phyloP scores from a whole-genome alignment of 1,140 invertebrate genomes.

The Conus betulinus region DNA sequence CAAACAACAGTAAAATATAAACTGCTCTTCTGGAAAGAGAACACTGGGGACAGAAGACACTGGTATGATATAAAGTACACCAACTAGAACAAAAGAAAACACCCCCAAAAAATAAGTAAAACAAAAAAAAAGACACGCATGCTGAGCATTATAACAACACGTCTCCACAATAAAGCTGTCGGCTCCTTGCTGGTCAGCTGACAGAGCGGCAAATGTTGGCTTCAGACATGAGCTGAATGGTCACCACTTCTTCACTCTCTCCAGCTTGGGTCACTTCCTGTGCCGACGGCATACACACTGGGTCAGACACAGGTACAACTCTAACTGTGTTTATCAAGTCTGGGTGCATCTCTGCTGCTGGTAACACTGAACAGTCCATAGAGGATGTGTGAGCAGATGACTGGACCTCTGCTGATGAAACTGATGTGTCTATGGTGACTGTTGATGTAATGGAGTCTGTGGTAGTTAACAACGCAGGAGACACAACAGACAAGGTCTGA shows the following conservation, averaged over 20 bases:
- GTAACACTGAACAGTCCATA: not conserved
- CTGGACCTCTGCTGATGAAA: not conserved
- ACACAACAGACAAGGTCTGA: not conserved
- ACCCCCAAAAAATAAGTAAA: not conserved
- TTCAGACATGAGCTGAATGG: not conserved
- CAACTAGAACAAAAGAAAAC: not conserved
- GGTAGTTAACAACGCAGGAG: not conserved
- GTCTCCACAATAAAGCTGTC: slow-evolving; percentile 12
- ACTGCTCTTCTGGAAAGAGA: no score
- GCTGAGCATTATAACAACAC: not conserved
- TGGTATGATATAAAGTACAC: not conserved
- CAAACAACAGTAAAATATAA: no score
- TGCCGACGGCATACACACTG: not conserved
- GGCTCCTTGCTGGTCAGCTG: slow-evolving; percentile 4
- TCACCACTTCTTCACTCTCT: not conserved
- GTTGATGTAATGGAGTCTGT: not conserved
- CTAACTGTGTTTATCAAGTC: not conserved
- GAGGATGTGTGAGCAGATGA: not conserved
- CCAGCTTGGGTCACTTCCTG: not conserved
- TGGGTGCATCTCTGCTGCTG: not conserved
- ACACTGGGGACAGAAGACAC: no score
- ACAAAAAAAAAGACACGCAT: not conserved
- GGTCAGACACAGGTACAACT: not conserved
- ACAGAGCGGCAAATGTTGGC: not conserved
- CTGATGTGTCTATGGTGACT: not conserved